Evolutionary conservation across 2,797 vertebrate genomes (phyloP).

Genomic region (Hoplostethus atlanticus): DNA sequence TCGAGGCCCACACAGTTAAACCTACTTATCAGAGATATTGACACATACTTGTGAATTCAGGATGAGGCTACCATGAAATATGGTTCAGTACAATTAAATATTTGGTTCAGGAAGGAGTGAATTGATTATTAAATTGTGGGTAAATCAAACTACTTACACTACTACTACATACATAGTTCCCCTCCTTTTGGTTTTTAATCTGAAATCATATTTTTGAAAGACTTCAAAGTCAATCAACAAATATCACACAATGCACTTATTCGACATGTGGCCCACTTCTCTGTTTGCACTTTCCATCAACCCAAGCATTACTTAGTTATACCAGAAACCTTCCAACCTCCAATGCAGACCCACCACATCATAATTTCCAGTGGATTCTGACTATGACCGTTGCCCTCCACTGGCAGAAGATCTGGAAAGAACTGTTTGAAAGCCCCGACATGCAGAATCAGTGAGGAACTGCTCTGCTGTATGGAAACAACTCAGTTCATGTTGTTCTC

Average conservation of each 20-base stretch:
- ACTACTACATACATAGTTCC: neutral
- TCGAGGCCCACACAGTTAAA: constrained; percentile 17
- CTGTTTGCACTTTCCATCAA: constrained; percentile 47
- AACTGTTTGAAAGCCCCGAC: constrained; percentile 37
- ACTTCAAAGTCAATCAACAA: neutral
- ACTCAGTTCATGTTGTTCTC: constrained; percentile 27
- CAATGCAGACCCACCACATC: constrained; percentile 50
- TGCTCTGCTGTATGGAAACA: constrained; percentile 23
- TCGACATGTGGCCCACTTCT: constrained; percentile 1
- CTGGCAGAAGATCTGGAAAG: constrained; percentile 74
- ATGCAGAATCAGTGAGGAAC: constrained; percentile 26
- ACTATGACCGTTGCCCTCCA: constrained; percentile 62
- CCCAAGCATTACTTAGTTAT: constrained; percentile 33
- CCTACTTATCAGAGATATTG: constrained; percentile 2
- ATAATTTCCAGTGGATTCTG: constrained; percentile 73
- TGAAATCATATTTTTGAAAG: neutral
- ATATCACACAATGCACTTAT: neutral
- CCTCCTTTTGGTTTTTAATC: neutral
- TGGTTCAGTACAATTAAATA: neutral
- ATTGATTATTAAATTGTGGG: neutral
- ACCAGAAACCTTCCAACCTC: constrained; percentile 46
- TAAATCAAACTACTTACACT: neutral
- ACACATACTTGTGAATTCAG: constrained; percentile 21
- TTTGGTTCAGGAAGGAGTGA: neutral
- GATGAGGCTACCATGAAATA: neutral